These are phyloP conservation scores for Erebia palarica DNA, from an alignment of 2,888 invertebrate genomes.

Conservation along the genomic window DNA sequence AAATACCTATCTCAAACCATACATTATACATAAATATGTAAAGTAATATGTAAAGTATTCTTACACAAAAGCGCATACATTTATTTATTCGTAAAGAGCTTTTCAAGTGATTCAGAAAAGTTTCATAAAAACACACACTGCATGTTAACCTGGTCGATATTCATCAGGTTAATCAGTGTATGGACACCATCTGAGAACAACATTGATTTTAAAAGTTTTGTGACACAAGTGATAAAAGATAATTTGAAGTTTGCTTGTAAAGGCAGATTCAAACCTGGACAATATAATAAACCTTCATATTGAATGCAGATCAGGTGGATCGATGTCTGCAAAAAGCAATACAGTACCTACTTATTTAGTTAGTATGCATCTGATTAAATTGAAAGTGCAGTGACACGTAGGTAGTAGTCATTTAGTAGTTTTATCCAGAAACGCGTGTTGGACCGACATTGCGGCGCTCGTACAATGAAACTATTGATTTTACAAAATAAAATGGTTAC, in stretches of 20 bases:
- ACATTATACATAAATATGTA: no score
- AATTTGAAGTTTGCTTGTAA: background rate
- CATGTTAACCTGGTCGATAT: background rate
- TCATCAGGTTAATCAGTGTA: background rate
- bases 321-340: background rate
- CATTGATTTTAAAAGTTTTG: background rate
- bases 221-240: background rate
- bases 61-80: conserved; percentile 3
- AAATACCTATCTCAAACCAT: conserved; percentile 40
- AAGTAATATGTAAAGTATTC: conserved; percentile 14
- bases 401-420: no score
- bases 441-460: no score
- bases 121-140: background rate
- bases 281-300: background rate
- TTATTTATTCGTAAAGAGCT: background rate
- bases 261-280: background rate
- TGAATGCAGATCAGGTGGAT: conserved; percentile 10
- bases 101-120: conserved; percentile 3
- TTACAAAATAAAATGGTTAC: no score
- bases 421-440: no score
- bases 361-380: conserved; percentile 3
- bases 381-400: conserved; percentile 1
- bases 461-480: no score
- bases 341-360: background rate
- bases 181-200: background rate